Evolutionary conservation across 2,113 vertebrate genomes (phyloP), one percentile per base, ranked within the genome.

Genomic region (Forbesichthys agassizii): DNA sequence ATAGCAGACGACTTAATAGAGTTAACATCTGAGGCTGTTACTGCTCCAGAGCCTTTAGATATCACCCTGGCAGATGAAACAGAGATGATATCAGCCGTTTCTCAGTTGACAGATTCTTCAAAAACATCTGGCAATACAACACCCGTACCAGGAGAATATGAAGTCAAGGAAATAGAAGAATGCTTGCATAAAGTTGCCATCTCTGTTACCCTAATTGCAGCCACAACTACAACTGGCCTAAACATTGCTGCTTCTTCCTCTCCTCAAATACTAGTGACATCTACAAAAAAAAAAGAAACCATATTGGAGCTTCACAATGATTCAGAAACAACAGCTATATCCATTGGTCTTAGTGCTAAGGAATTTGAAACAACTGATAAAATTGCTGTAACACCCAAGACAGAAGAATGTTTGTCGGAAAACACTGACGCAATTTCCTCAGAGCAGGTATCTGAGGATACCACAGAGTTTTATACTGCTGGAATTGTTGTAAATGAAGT

Each of bases 41-140:
- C 93, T 6, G 94, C 94, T 16, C 87, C 79, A n/a, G 94, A 94
- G 68, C 92, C 93, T 54, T 75, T 78, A 14, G 94, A 93, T 74
- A 53, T 81, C 3, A 94, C 94, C 0, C 78, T 78, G 33, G 91
- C 91, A 0, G 94, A 94, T 73, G 94, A 96, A 85, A 88, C 92
- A 0, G 96, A 98, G 81, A 98, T 97, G 96, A 86, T 98, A 71
- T 97, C 96, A 13, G 96, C 95, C 5, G 93, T 95, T 58, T 98
- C 96, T 47, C 95, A 96, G 83, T 68, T 96, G 53, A 86, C 90
- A 1, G 94, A 95, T 58, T 96, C 94, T 0, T 89, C 93, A 7
- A 91, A 91, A 85, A 95, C 95, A 80, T 96, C 96, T 0, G 96
- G 95, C 64, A 92, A 95, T 69, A 87, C 90, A 6, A 98, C 96